A percentile compares a stretch with the other conserved stretches of the same genome.
These are phyloP conservation scores for Engystomops pustulosus DNA, from an alignment of 2,113 vertebrate genomes.

Conservation along the genomic window DNA sequence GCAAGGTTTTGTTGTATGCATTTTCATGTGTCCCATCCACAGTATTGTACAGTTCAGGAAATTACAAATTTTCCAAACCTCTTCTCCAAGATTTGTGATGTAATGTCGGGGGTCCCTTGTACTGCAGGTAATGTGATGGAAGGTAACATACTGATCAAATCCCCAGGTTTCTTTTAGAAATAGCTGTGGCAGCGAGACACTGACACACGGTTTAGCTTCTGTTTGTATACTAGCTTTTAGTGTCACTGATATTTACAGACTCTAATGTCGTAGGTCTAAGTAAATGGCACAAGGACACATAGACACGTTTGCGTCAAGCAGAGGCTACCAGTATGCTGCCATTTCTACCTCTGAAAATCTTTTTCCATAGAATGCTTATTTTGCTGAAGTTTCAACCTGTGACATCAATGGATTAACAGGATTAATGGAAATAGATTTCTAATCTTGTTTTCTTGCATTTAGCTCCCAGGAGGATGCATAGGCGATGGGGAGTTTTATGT, in stretches of 20 bases:
- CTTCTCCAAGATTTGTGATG: neutral
- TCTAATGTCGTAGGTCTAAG: constrained; percentile 22
- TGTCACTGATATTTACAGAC: constrained; percentile 17
- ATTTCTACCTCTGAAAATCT: neutral
- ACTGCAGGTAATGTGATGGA: neutral
- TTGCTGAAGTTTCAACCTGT: neutral
- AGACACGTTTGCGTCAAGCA: neutral
- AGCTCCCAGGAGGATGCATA: neutral
- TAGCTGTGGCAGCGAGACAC: neutral
- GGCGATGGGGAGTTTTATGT: neutral
- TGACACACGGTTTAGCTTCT: neutral
- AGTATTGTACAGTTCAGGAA: too few species aligned
- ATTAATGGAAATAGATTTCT: constrained; percentile 22
- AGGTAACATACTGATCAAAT: too few species aligned
- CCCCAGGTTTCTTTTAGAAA: neutral
- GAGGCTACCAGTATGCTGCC: neutral
- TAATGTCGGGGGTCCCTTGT: neutral
- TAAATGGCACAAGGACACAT: constrained; percentile 9
- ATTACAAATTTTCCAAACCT: too few species aligned
- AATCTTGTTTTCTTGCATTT: constrained; percentile 22
- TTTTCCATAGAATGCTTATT: neutral
- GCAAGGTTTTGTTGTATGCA: too few species aligned
- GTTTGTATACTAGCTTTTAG: neutral
- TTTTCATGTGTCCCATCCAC: too few species aligned
- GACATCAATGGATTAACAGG: constrained; percentile 16